Evolutionary conservation across 92 coral and sea anemone species (phyloP), one percentile per base, ranked within the genome.

Genomic region (Zoanthus sociatus): DNA sequence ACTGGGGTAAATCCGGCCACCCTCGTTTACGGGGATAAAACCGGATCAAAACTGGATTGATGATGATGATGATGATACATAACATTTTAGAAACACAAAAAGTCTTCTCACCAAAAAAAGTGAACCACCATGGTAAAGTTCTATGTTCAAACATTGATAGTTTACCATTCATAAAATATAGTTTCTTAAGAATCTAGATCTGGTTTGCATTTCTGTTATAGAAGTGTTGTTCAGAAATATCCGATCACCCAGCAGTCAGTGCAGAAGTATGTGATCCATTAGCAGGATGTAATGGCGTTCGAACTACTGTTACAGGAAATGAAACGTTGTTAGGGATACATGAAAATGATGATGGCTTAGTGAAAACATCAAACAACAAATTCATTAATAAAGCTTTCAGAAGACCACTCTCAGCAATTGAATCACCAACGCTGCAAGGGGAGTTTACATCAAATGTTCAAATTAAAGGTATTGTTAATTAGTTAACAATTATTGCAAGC

Each of bases 341-440:
- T 54, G 42, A 54, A 77, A 77, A 5, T 15, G 45, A 51, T 26
- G 6, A 33, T 16, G 15, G 56, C 3, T 13, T 31, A 13, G 33
- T 30, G 15, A 8, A 55, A 1, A 75, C 58, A 7, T 31, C 63
- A 13, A 73, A 73, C 56, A 17, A 17, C 30, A 60, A 78, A 56
- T 31, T 45, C 61, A 21, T 58, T n/a, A 33, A n/a, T 1, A 78
- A 18, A 2, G n/a, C 84, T 60, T 79, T 63, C 16, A 79, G 84
- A 64, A 79, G 37, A 33, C 84, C 84, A n/a, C 73, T 79, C 17
- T 33, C 73, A 63, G 9, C 73, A 10, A 26, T 79, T 69, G 74
- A 7, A 14, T 14, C 37, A 32, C 73, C 73, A 79, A 64, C 37
- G 5, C 20, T 64, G 15, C 84, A 79, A 18, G 58, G 58, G 31